Evolutionary conservation across 2,113 vertebrate species (phyloP).

Genomic region (Brevimyrus niger): DNA sequence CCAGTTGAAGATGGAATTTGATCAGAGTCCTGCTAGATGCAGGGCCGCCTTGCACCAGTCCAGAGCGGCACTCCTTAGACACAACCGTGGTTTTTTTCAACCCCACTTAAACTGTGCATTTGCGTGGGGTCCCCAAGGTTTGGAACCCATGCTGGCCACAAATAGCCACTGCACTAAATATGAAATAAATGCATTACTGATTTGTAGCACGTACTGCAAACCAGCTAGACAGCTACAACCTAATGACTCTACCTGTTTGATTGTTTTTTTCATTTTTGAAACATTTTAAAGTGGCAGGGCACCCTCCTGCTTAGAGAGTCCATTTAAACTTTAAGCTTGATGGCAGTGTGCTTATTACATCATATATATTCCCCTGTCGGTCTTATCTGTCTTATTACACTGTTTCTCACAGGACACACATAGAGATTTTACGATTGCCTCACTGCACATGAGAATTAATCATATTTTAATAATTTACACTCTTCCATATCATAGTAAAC

Average conservation of each 20-base stretch:
- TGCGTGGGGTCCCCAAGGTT: background rate
- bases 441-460: background rate
- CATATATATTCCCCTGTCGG: background rate
- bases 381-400: background rate
- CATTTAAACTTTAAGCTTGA: background rate
- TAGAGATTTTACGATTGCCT: background rate
- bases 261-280: background rate
- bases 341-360: background rate
- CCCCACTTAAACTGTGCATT: background rate
- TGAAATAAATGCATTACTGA: background rate
- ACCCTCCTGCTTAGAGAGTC: background rate
- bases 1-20: slow-evolving; percentile 21
- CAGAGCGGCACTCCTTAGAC: background rate
- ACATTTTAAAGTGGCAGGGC: background rate
- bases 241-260: slow-evolving; percentile 23
- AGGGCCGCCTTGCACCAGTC: slow-evolving; percentile 28
- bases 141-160: background rate
- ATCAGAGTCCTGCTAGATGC: slow-evolving; percentile 35
- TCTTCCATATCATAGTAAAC: background rate
- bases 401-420: background rate
- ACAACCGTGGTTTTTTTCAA: background rate
- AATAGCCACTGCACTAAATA: background rate
- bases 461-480: background rate
- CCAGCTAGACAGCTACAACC: slow-evolving; percentile 21
- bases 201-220: slow-evolving; percentile 32